Conservation (phyloP, 1,140 invertebrate species). For the Brachionus paranguensis region DNA sequence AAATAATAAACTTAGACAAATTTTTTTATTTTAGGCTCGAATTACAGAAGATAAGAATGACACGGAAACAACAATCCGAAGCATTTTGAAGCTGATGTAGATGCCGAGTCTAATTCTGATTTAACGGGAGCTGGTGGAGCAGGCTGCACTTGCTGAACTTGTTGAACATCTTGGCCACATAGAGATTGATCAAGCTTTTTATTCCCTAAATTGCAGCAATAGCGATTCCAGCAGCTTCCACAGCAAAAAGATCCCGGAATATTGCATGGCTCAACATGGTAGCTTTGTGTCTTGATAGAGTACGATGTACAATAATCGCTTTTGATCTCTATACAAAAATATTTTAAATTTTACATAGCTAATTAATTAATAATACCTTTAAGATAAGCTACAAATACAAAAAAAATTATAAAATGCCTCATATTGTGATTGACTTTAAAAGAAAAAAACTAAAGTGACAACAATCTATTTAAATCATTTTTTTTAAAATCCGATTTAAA, state of each 20-base stretch:
- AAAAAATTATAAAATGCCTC: background rate
- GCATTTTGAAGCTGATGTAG: background rate
- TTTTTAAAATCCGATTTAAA: background rate
- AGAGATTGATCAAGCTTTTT: background rate
- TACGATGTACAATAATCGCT: background rate
- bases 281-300: background rate
- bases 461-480: slow-evolving; percentile 2
- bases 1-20: background rate
- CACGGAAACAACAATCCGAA: background rate
- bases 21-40: background rate
- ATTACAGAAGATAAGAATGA: background rate
- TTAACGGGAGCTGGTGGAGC: background rate
- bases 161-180: background rate
- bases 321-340: background rate
- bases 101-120: background rate
- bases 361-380: background rate
- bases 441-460: background rate
- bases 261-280: background rate
- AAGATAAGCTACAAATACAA: background rate
- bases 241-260: background rate
- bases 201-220: background rate
- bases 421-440: background rate
- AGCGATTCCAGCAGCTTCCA: background rate
- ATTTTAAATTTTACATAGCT: background rate
- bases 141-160: background rate